Base-by-base conservation (phyloP, 2,113 vertebrate genomes). In the Baryphthengus martii region DNA sequence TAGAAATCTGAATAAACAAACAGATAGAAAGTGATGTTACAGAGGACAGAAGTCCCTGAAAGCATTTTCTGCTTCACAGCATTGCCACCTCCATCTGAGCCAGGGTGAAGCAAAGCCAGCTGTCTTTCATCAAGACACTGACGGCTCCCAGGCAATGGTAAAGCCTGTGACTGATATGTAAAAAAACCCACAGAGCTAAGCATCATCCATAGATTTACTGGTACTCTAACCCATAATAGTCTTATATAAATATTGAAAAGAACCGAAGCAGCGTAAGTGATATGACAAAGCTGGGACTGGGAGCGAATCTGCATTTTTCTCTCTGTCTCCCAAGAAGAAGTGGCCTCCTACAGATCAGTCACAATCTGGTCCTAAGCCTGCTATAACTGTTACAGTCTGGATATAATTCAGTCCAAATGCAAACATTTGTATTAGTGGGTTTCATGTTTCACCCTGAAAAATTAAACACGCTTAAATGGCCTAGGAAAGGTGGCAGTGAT, bases 381-480 rank as follows among this genome's bases (percentile, higher is more conserved):
- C 70, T 90, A 13, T 94, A 90, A 93, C 95, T 92, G 83, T 89
- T 90, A 93, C 88, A 94, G 93, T 78, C 93, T 95, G 95, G 92
- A 86, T 96, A 96, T 96, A 96, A 96, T 94, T 97, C 93, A 96
- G 88, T 79, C 92, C 92, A 96, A 97, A 96, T 89, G 86, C 96
- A 96, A 97, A 94, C 92, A 94, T 95, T 96, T 94, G 92, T 93
- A 89, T 90, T 95, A 92, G 73, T 45, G 73, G 83, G 96, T 96
- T 94, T 97, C 96, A 90, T 55, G 83, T 97, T 97, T 96, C 96
- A 96, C 90, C 83, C 92, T 93, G 93, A 96, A 95, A 96, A 97
- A 97, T 94, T 96, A 97, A 96, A 97, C 95, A 94, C 11, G 53
- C 83, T 73, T 96, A 96, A 95, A 94, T 95, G 95, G 94, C 89